Evolutionary conservation across 2,888 invertebrate species (phyloP), one percentile per base, ranked within the genome.

Genomic region (Hemistola chrysoprasaria): DNA sequence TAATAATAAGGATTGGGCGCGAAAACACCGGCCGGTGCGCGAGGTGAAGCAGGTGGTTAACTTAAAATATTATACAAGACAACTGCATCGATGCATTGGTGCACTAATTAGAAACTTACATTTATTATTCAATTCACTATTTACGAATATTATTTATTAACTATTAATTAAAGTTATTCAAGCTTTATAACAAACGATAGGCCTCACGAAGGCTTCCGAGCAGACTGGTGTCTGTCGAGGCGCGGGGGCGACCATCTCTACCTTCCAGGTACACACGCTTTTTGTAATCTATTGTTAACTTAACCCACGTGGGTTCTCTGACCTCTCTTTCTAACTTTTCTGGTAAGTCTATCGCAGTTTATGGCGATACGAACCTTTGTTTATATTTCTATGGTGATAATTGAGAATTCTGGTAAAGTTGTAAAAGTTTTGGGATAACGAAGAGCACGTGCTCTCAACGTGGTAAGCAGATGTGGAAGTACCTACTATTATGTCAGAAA

Each of bases 201-300:
- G 35, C 69, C 44, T 56, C 47, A 53, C 39, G 61, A 64, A 81
- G 78, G 78, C 76, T 81, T 73, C 72, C 56, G 53, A 62, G 53
- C 65, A 74, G 70, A 84, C 81, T 82, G 78, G 58, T 49, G 63
- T 50, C 52, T 48, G 56, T 37, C 46, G 55, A 48, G 59, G 56
- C 41, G 79, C 69, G 79, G 75, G 77, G 76, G 80, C 71, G 75
- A 66, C 66, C 68, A 64, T 48, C 59, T 59, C 50, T 75, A 78
- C 82, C 81, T 81, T 78, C 74, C 87, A 86, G 88, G 87, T 87
- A 87, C 63, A 67, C 62, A 65, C 54, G 62, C 62, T 79, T 79
- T 83, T 83, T 83, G 62, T 73, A 71, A 72, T 72, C 87, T 83
- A 84, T 87, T 86, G 87, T 87, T 82, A 78, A 77, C 78, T 59